These are phyloP conservation scores for Vandiemenella viatica DNA, from an alignment of 2,888 invertebrate genomes.

Conservation along the genomic window DNA sequence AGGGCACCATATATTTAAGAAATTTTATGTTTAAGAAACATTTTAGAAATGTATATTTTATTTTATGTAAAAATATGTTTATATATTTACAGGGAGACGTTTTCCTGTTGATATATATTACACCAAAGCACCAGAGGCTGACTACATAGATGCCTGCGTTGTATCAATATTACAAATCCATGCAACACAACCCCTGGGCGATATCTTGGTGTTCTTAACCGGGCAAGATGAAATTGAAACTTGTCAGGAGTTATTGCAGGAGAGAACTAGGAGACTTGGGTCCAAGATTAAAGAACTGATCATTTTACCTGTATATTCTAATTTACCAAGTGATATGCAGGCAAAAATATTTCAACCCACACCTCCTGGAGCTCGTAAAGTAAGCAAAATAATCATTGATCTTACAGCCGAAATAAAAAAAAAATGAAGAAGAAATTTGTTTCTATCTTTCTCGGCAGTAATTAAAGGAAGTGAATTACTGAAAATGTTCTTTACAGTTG, in stretches of 20 bases:
- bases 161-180: conserved; percentile 96
- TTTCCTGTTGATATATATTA: conserved; percentile 98
- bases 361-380: conserved; percentile 88
- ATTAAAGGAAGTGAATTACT: too few species aligned
- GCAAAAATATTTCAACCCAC: conserved; percentile 97
- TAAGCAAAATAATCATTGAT: too few species aligned
- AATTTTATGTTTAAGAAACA: too few species aligned
- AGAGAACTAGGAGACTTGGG: conserved; percentile 81
- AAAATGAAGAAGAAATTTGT: too few species aligned
- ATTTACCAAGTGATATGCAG: conserved; percentile 97
- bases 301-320: conserved; percentile 93
- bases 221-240: conserved; percentile 81
- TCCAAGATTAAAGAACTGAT: conserved; percentile 84
- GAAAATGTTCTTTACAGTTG: too few species aligned
- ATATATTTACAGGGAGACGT: conserved; percentile 78
- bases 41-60: too few species aligned
- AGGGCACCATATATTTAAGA: too few species aligned
- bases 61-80: conserved; percentile 7
- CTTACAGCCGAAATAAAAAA: too few species aligned
- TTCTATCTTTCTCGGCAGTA: too few species aligned
- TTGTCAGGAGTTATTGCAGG: conserved; percentile 75
- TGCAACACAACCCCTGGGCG: conserved; percentile 89
- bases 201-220: conserved; percentile 91
- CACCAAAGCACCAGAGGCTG: conserved; percentile 97
- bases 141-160: conserved; percentile 96